Conservation (phyloP, 2,113 vertebrate genomes). For the Stigmatopora nigra region DNA sequence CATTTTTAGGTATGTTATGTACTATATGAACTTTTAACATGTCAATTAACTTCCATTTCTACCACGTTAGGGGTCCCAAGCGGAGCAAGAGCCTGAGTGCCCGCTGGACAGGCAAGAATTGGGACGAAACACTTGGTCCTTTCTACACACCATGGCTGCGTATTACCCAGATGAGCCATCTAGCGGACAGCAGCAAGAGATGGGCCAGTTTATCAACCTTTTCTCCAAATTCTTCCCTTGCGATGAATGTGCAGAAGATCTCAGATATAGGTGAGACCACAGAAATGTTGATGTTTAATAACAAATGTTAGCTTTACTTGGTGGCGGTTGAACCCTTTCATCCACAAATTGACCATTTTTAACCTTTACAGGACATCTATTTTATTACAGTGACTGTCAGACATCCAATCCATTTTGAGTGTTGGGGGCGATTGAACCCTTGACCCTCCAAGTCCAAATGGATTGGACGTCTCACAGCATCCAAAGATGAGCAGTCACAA, state of each 20-base stretch:
- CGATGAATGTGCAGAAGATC: constrained; percentile 88
- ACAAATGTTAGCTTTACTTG: background rate
- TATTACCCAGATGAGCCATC: constrained; percentile 86
- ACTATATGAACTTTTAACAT: background rate
- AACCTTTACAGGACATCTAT: no score
- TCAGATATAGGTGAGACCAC: constrained; percentile 74
- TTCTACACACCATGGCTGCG: constrained; percentile 92
- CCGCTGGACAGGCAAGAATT: constrained; percentile 86
- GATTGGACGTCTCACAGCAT: no score
- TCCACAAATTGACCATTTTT: no score
- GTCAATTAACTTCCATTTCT: background rate
- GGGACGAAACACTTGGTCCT: constrained; percentile 87
- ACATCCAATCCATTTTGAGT: no score
- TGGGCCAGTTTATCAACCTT: constrained; percentile 85
- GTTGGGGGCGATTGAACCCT: no score
- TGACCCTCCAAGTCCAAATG: no score
- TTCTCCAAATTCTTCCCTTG: constrained; percentile 97
- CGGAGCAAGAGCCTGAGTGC: constrained; percentile 70
- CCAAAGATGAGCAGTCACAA: no score
- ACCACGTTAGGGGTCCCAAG: constrained; percentile 33
- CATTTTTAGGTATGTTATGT: background rate
- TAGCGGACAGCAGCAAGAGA: constrained; percentile 77
- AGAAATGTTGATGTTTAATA: constrained; percentile 9
- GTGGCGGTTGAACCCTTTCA: background rate
- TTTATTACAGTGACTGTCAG: no score